Evolutionary conservation across 2,797 vertebrate species (phyloP).

Genomic region (Macroramphosus scolopax): DNA sequence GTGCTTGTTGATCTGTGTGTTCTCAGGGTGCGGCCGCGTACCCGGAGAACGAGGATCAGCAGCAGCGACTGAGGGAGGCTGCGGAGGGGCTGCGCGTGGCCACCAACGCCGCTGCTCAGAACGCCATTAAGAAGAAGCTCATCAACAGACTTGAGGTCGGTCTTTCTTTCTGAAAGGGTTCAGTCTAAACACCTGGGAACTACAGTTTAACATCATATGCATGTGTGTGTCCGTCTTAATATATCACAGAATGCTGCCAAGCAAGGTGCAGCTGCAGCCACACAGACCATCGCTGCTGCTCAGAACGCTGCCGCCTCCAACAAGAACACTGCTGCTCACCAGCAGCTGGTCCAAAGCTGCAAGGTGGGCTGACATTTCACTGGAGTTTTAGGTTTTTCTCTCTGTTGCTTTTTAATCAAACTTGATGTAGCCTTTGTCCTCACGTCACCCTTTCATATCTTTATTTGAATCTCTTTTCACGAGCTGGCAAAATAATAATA

Average conservation of each 20-base stretch:
- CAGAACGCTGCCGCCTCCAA: conserved; percentile 96
- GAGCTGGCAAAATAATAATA: background rate
- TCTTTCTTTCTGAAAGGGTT: background rate
- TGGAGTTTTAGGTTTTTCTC: too few relatives aligned
- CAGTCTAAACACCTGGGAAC: too few relatives aligned
- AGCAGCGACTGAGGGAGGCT: conserved; percentile 93
- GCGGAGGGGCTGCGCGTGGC: conserved; percentile 94
- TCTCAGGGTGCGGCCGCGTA: conserved; percentile 93
- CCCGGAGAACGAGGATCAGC: conserved; percentile 96
- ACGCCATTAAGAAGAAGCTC: conserved; percentile 98
- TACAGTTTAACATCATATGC: too few relatives aligned
- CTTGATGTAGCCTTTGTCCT: background rate
- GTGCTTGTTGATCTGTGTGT: conserved; percentile 11
- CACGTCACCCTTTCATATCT: background rate
- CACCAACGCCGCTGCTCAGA: conserved; percentile 96
- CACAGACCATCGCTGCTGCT: conserved; percentile 95
- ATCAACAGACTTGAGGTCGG: conserved; percentile 89
- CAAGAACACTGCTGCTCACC: conserved; percentile 94
- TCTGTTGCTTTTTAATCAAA: background rate
- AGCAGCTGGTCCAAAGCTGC: conserved; percentile 97
- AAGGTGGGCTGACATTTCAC: conserved; percentile 79
- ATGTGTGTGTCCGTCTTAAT: conserved; percentile 5
- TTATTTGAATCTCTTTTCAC: background rate
- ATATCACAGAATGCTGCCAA: conserved; percentile 89
- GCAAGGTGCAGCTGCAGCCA: conserved; percentile 94